These are phyloP conservation scores for Tachysurus vachellii DNA, from an alignment of 2,113 vertebrate species.

Conservation along the genomic window DNA sequence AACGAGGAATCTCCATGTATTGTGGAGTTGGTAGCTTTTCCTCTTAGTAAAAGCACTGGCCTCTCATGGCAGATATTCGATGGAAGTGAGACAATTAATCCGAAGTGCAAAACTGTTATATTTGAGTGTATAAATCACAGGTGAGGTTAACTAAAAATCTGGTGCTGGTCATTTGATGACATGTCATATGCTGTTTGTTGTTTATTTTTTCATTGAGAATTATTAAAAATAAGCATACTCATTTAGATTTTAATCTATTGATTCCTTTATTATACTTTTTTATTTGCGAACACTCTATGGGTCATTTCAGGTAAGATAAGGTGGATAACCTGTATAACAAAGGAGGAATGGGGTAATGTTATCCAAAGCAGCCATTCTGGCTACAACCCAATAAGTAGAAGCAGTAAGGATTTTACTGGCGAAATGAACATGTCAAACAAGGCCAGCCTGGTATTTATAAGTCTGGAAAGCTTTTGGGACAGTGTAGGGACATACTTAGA, in stretches of 20 bases:
- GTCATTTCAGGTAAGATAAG: constrained; percentile 27
- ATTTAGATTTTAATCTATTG: neutral
- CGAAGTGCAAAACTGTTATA: neutral
- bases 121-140: neutral
- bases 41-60: neutral
- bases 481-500: neutral
- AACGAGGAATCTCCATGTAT: neutral
- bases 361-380: constrained; percentile 52
- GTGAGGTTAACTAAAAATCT: neutral
- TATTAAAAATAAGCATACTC: neutral
- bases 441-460: neutral
- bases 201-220: neutral
- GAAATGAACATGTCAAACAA: constrained; percentile 25
- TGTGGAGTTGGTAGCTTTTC: neutral
- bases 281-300: neutral
- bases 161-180: neutral
- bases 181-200: neutral
- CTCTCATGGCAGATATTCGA: neutral
- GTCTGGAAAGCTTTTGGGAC: neutral
- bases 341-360: constrained; percentile 47
- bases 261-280: neutral
- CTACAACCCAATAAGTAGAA: constrained; percentile 40
- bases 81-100: neutral
- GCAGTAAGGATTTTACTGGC: constrained; percentile 30
- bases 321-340: constrained; percentile 39